These are phyloP conservation scores for Myotis lucifugus DNA, from an alignment of 2,113 vertebrate genomes.

Conservation along the genomic window DNA sequence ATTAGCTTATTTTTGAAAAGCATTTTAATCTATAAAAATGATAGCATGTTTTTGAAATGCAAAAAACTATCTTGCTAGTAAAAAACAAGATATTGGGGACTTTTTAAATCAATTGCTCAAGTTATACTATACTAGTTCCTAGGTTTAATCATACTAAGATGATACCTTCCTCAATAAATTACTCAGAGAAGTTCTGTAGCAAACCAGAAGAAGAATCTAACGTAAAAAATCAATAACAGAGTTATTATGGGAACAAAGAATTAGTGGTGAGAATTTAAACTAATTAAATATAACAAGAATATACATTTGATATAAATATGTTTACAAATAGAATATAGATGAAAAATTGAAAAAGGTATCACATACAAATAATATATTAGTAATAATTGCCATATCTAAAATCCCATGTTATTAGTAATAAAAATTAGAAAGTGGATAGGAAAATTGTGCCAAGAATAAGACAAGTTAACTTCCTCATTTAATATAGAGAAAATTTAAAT, in stretches of 20 bases:
- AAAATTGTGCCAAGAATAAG: not conserved
- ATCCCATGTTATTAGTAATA: not conserved
- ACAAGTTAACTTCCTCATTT: not conserved
- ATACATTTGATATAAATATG: constrained; percentile 9
- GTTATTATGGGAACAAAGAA: not conserved
- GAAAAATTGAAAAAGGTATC: not conserved
- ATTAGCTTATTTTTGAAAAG: not conserved
- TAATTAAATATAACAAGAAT: not conserved
- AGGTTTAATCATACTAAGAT: not conserved
- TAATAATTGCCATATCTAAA: not conserved
- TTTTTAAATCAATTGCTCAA: not conserved
- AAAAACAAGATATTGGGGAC: not conserved
- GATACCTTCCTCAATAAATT: not conserved
- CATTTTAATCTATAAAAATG: not conserved
- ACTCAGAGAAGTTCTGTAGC: not conserved
- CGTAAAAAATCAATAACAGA: not conserved
- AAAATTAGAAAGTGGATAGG: not conserved
- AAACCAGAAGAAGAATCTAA: not conserved
- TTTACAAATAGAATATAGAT: not conserved
- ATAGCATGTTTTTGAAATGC: not conserved
- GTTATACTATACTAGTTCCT: not conserved
- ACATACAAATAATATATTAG: not conserved
- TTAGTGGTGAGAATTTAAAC: not conserved
- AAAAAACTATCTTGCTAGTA: not conserved
- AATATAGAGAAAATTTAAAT: not conserved